Percentiles rank a stretch among this genome's conserved stretches.
Evolutionary conservation across 2,797 vertebrate genomes (phyloP).

Genomic region (Crocodylus rhombifer): DNA sequence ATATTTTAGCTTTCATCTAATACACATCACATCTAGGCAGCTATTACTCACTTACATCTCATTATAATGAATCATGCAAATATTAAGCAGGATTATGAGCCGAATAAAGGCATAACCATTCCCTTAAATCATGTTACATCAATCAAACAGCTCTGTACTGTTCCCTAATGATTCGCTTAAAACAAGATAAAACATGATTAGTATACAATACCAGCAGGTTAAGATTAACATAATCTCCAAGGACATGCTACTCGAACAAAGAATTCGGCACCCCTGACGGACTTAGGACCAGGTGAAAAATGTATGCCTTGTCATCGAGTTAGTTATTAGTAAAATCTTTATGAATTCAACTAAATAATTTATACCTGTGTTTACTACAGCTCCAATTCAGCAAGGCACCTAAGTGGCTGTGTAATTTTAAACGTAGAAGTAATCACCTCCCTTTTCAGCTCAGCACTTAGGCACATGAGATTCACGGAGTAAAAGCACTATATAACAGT

Average conservation of each 20-base stretch:
- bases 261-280: slow-evolving; percentile 12
- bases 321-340: slow-evolving; percentile 37
- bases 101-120: slow-evolving; percentile 62
- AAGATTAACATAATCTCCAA: slow-evolving; percentile 72
- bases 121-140: slow-evolving; percentile 59
- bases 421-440: background rate
- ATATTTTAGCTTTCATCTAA: slow-evolving; percentile 34
- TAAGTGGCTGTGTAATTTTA: background rate
- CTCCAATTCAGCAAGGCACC: slow-evolving; percentile 3
- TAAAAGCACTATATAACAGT: background rate
- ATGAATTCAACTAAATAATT: slow-evolving; percentile 32
- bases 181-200: slow-evolving; percentile 76
- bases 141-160: slow-evolving; percentile 65
- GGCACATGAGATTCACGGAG: background rate
- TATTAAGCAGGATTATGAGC: slow-evolving; percentile 70
- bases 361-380: background rate
- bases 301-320: slow-evolving; percentile 29
- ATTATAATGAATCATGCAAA: slow-evolving; percentile 68
- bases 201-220: slow-evolving; percentile 42
- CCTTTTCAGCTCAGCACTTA: background rate
- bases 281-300: slow-evolving; percentile 46
- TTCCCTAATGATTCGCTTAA: slow-evolving; percentile 59
- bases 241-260: slow-evolving; percentile 49
- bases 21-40: slow-evolving; percentile 18
- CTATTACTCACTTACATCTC: slow-evolving; percentile 58